Conservation (phyloP, 2,888 invertebrate genomes). For the Flexamia atlantica region DNA sequence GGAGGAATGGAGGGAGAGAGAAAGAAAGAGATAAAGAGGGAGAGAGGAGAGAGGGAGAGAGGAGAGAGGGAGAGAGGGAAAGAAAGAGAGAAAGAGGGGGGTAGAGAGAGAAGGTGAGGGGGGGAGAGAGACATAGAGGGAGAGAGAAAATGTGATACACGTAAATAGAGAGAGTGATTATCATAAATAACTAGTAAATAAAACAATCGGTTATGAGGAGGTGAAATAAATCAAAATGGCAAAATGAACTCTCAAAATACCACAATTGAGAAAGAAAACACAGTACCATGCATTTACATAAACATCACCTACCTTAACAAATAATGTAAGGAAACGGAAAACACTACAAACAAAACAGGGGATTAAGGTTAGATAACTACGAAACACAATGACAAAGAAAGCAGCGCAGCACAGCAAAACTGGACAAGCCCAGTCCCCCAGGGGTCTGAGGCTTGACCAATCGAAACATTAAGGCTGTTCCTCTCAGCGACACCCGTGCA, state of each 20-base stretch:
- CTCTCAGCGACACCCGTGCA: not conserved
- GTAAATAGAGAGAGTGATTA: constrained; percentile 40
- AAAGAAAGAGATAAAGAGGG: constrained; percentile 37
- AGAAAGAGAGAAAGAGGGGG: constrained; percentile 47
- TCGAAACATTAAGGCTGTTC: constrained; percentile 62
- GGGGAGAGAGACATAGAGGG: too few relatives aligned
- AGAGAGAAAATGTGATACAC: constrained; percentile 57
- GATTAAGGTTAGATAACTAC: constrained; percentile 62
- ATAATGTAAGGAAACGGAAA: constrained; percentile 52
- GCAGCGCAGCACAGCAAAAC: constrained; percentile 64
- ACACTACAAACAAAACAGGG: constrained; percentile 67
- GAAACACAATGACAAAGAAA: constrained; percentile 62
- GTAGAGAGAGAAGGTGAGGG: constrained; percentile 17
- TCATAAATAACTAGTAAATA: constrained; percentile 24
- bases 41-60: constrained; percentile 15
- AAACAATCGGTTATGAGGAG: not conserved
- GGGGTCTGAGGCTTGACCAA: constrained; percentile 60
- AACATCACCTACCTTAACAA: constrained; percentile 63
- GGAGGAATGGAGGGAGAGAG: too few relatives aligned
- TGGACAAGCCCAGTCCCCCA: constrained; percentile 61
- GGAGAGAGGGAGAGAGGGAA: constrained; percentile 43
- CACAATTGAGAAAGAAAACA: constrained; percentile 60
- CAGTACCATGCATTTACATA: constrained; percentile 60
- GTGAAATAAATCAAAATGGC: constrained; percentile 33
- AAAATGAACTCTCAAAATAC: constrained; percentile 57